These are phyloP conservation scores for Spinus olivaceus DNA, from an alignment of 2,797 vertebrate genomes.

Conservation along the genomic window DNA sequence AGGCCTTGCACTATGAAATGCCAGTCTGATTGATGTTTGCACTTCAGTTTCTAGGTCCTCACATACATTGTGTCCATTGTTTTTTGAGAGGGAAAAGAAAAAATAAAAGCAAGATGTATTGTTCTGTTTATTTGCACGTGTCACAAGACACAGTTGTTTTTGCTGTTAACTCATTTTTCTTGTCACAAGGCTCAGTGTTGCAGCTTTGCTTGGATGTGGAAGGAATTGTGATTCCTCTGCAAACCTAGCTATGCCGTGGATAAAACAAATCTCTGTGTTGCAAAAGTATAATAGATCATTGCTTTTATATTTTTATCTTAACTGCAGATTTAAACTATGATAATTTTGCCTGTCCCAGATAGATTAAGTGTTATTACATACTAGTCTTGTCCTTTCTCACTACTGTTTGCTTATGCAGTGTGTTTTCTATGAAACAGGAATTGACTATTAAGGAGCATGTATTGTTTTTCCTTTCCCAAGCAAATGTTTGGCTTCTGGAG, in stretches of 20 bases:
- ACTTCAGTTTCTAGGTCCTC: neutral
- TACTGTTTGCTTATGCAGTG: neutral
- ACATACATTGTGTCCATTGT: neutral
- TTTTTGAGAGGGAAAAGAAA: neutral
- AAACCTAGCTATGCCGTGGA: neutral
- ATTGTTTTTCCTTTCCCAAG: neutral
- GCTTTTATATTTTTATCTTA: neutral
- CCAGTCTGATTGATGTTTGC: neutral
- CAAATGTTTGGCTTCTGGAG: neutral
- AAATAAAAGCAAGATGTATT: neutral
- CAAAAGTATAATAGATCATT: neutral
- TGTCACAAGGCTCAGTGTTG: neutral
- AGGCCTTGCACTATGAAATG: neutral
- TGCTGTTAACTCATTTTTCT: constrained; percentile 53
- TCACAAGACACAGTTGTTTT: neutral
- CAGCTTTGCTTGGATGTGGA: neutral
- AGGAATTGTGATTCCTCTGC: neutral
- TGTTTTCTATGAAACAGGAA: neutral
- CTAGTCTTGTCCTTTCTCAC: neutral
- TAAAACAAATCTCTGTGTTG: neutral
- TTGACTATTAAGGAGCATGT: neutral
- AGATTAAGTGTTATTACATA: neutral
- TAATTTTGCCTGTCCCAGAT: neutral
- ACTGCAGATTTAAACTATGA: neutral
- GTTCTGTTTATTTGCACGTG: neutral